Evolutionary conservation across 1,140 invertebrate species (phyloP).

Genomic region (Polyergus mexicanus): DNA sequence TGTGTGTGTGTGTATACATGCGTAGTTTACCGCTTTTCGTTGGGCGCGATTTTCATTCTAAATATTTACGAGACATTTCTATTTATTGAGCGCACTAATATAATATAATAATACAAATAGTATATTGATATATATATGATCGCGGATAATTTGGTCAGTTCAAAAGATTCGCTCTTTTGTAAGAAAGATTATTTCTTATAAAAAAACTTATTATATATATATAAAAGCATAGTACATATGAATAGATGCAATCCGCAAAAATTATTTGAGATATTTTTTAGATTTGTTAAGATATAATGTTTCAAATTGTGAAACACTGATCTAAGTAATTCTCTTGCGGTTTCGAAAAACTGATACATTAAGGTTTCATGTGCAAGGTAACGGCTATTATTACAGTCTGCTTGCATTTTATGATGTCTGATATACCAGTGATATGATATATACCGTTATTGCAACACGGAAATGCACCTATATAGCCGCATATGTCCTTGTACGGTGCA

Average conservation of each 20-base stretch:
- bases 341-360: neutral
- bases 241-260: neutral
- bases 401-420: neutral
- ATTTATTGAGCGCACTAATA: neutral
- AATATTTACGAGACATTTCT: neutral
- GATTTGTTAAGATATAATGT: neutral
- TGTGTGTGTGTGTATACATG: neutral
- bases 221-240: neutral
- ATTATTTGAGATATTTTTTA: neutral
- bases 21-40: neutral
- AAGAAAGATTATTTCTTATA: neutral
- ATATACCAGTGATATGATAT: neutral
- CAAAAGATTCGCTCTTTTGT: neutral
- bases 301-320: neutral
- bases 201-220: neutral
- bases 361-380: neutral
- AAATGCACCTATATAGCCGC: too few species aligned
- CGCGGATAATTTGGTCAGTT: neutral
- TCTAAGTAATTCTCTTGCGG: constrained; percentile 6
- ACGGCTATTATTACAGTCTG: neutral
- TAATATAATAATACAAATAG: too few species aligned
- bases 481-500: neutral
- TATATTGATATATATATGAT: neutral
- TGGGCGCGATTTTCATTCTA: too few species aligned
- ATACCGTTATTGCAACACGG: neutral